These are phyloP conservation scores for Spermophilus dauricus DNA, from an alignment of 2,113 vertebrate genomes.

Conservation along the genomic window DNA sequence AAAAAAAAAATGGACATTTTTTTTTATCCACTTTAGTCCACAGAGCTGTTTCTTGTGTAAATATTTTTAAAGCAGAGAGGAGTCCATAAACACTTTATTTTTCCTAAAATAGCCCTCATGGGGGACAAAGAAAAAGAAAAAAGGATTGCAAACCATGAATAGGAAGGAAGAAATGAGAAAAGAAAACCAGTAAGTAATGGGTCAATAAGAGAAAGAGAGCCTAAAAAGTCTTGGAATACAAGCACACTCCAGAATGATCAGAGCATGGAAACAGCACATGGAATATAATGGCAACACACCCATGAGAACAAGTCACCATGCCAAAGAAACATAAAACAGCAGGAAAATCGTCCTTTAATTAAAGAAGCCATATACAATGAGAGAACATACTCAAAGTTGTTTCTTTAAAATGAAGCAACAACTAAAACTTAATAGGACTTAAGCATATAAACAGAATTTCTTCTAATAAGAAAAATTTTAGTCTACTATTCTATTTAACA, in stretches of 20 bases:
- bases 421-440: neutral
- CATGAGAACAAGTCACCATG: neutral
- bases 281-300: rapidly evolving
- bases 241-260: rapidly evolving
- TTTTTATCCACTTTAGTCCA: neutral
- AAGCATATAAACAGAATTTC: neutral
- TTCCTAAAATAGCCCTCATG: neutral
- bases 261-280: rapidly evolving
- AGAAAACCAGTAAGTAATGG: rapidly evolving
- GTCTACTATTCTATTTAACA: neutral
- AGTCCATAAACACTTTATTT: neutral
- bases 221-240: neutral
- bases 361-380: neutral
- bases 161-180: neutral
- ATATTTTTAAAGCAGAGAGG: neutral
- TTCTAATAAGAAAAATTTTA: neutral
- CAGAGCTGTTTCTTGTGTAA: neutral
- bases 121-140: too few relatives aligned
- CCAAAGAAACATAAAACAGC: neutral
- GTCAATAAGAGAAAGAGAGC: neutral
- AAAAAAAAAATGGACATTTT: neutral
- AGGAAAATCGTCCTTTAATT: neutral
- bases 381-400: neutral
- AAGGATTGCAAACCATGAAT: neutral
- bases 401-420: neutral